Evolutionary conservation across 2,888 invertebrate genomes (phyloP).

Genomic region (Caenorhabditis sp.): DNA sequence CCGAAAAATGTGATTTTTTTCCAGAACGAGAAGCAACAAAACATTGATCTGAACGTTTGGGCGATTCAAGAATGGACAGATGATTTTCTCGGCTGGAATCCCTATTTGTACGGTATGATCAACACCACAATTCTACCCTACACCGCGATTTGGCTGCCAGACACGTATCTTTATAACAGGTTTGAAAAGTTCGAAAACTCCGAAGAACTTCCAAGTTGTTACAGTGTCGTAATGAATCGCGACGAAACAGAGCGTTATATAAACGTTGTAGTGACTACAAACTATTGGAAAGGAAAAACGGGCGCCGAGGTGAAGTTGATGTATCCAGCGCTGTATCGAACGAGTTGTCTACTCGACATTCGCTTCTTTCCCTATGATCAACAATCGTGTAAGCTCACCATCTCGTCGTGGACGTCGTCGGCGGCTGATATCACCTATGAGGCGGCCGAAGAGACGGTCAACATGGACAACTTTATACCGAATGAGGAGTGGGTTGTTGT

Average conservation of each 20-base stretch:
- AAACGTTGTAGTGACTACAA: constrained; percentile 67
- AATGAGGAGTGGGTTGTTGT: constrained; percentile 70
- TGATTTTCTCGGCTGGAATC: constrained; percentile 69
- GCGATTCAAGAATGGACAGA: constrained; percentile 70
- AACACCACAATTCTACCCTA: constrained; percentile 68
- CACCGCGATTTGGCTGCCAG: constrained; percentile 66
- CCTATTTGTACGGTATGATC: constrained; percentile 65
- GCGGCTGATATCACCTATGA: constrained; percentile 65
- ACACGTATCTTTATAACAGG: constrained; percentile 66
- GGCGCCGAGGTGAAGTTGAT: constrained; percentile 68
- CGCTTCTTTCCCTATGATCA: constrained; percentile 69
- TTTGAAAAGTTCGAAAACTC: constrained; percentile 6
- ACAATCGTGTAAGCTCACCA: constrained; percentile 65
- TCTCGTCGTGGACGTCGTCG: constrained; percentile 69
- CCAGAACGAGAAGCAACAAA: constrained; percentile 69
- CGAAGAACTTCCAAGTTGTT: constrained; percentile 9
- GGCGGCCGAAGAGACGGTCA: constrained; percentile 62
- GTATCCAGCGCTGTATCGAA: constrained; percentile 68
- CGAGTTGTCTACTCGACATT: constrained; percentile 68
- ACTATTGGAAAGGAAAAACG: constrained; percentile 63
- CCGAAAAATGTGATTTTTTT: constrained; percentile 9
- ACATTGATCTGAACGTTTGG: constrained; percentile 69
- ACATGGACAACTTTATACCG: constrained; percentile 67
- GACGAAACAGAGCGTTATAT: constrained; percentile 69
- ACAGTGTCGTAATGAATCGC: constrained; percentile 68